Evolutionary conservation across 1,140 invertebrate genomes (phyloP).

Genomic region (Sitodiplosis mosellana): DNA sequence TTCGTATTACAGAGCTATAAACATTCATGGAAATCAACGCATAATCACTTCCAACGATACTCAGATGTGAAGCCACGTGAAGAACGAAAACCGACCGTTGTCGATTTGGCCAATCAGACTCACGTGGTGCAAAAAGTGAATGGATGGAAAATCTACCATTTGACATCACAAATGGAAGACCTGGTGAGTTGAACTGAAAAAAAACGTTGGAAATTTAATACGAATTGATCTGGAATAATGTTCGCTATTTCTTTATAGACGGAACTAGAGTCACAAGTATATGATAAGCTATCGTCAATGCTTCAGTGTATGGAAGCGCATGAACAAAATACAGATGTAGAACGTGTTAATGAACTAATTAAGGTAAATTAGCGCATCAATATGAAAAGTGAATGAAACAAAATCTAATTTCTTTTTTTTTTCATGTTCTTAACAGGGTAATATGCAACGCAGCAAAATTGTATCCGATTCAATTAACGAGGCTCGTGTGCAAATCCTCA

Average conservation of each 20-base stretch:
- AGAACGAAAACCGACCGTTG: constrained; percentile 61
- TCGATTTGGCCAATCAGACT: constrained; percentile 77
- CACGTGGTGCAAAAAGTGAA: constrained; percentile 75
- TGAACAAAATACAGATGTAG: constrained; percentile 41
- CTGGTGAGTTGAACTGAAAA: constrained; percentile 37
- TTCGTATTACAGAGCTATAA: constrained; percentile 18
- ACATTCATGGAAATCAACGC: constrained; percentile 36
- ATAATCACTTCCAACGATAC: constrained; percentile 70
- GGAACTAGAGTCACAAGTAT: constrained; percentile 37
- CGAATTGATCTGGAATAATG: too few species aligned
- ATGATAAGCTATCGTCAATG: constrained; percentile 41
- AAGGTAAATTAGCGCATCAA: constrained; percentile 31
- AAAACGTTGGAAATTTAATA: neutral
- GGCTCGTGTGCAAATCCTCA: constrained; percentile 65
- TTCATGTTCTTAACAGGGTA: constrained; percentile 42
- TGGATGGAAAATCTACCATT: constrained; percentile 88
- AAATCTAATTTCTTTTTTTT: neutral
- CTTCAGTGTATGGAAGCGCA: constrained; percentile 42
- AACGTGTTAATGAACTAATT: constrained; percentile 55
- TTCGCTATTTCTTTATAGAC: constrained; percentile 19
- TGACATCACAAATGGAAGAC: constrained; percentile 83
- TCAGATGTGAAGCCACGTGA: constrained; percentile 75
- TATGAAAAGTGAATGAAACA: neutral
- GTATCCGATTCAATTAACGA: constrained; percentile 82
- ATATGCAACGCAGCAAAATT: constrained; percentile 84